Evolutionary conservation across 2,113 vertebrate genomes (phyloP), one percentile per base, ranked within the genome.

Genomic region (Grantiella picta): DNA sequence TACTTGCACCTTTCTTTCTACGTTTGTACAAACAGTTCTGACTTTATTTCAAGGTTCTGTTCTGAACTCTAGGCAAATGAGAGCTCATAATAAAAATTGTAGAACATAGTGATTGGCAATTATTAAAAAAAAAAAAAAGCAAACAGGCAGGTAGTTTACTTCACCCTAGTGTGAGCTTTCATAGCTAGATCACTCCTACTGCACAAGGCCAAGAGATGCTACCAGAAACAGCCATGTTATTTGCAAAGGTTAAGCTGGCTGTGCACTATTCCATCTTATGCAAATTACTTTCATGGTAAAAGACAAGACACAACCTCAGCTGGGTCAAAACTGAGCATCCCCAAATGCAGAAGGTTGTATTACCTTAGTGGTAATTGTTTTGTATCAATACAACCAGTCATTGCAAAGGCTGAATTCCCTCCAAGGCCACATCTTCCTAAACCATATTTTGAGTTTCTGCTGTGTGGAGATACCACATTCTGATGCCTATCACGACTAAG

Each of bases 401-500:
- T 17, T 57, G 35, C 15, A 54, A 10, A 36, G 16, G 27, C 42
- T 49, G 27, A 44, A 61, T 42, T 77, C 12, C 27, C 38, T 89
- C 27, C 53, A 54, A 60, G 25, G 11, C 13, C 44, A 15, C 11
- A 6, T 7, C 25, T 27, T 31, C 49, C 38, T 56, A 56, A 53
- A 73, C 8, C 25, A 38, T 45, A 27, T 79, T 84, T 54, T 69
- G 25, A 82, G 36, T 31, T 79, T 72, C 40, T 60, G 36, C 49
- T 56, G 6, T 6, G 6, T 71, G 27, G 21, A 14, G 8, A 35
- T 25, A 49, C 8, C 27, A 33, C 19, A 40, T 75, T 79, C 57
- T 71, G 42, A 72, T 77, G 23, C 42, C 59, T 60, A 9, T 61
- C 31, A 54, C 0, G 0, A 59, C 31, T 35, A 57, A 47, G 3